Evolutionary conservation across 2,888 invertebrate species (phyloP), one percentile per base, ranked within the genome.

Genomic region (Psylliodes chrysocephalus): DNA sequence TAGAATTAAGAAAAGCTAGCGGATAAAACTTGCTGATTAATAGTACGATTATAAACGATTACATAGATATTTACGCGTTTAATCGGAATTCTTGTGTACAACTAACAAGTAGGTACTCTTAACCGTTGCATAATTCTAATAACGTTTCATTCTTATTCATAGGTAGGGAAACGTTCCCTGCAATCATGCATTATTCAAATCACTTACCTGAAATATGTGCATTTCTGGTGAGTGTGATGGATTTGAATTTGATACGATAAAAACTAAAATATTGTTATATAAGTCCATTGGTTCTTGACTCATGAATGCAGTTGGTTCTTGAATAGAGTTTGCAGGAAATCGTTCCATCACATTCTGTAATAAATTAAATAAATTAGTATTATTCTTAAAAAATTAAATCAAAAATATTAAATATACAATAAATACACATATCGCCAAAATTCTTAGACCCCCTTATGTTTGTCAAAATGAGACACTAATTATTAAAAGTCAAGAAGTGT

Each of bases 241-340:
- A 67, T 87, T 87, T 46, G 86, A 83, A 76, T 86, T 90, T 4
- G 81, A 77, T 68, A 98, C 96, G 73, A 97, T 95, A 85, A 99
- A 99, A 28, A 99, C 94, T 77, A 99, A 86, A 79, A 99, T 95
- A 84, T 99, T 99, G 85, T 98, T 98, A 87, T 98, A 99, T 80
- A 97, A 90, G 84, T 99, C 98, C 83, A 95, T 94, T 3, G 95
- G 94, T 83, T 98, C 97, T 55, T 93, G 91, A 67, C 95, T 96
- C 53, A 95, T 95, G 83, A 96, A 96, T n/a, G 98, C 97, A 6
- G 98, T 98, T 1, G 98, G 98, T 70, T 97, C 94, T 81, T 94
- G 93, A 71, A 99, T 95, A 78, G 95, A 87, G 51, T 93, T 88
- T 33, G 95, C 92, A 0, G 97, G 96, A 84, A 99, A 99, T 71